Evolutionary conservation across 2,888 invertebrate species (phyloP).

Genomic region (Pheosia gnoma): DNA sequence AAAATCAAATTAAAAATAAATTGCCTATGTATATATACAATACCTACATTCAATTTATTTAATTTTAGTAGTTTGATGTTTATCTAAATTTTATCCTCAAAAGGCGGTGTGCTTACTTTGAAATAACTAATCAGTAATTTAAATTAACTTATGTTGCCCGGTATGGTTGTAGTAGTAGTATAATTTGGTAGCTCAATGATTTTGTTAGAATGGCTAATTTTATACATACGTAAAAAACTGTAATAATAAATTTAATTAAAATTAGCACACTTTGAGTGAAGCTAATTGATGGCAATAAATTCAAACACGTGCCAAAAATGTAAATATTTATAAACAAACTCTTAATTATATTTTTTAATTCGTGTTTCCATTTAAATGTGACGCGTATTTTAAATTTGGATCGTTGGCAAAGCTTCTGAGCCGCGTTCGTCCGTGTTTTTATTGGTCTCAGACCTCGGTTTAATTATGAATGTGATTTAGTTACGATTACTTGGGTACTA

Average conservation of each 20-base stretch:
- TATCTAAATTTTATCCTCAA: not conserved
- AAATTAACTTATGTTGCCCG: not conserved
- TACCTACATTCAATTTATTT: not conserved
- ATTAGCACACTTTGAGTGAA: constrained; percentile 2
- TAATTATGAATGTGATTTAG: constrained; percentile 20
- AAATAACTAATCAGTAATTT: not conserved
- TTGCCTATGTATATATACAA: not conserved
- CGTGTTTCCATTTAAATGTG: constrained; percentile 24
- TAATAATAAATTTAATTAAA: not conserved
- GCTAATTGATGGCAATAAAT: constrained; percentile 42
- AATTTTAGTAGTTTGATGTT: not conserved
- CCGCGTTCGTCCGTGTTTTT: constrained; percentile 35
- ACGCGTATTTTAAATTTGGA: constrained; percentile 33
- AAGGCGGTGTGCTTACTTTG: not conserved
- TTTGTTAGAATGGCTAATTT: no score
- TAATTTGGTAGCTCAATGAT: no score
- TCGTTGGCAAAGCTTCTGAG: constrained; percentile 22
- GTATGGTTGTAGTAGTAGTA: no score
- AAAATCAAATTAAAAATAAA: not conserved
- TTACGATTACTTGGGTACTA: constrained; percentile 13
- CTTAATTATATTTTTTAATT: constrained; percentile 1
- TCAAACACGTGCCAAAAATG: constrained; percentile 30
- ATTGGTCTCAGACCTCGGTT: constrained; percentile 16
- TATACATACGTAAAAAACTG: not conserved
- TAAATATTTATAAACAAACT: constrained; percentile 30